Percentiles rank a stretch among this genome's conserved stretches.
Evolutionary conservation across 2,797 vertebrate species (phyloP).

Genomic region (Acipenser oxyrinchus): DNA sequence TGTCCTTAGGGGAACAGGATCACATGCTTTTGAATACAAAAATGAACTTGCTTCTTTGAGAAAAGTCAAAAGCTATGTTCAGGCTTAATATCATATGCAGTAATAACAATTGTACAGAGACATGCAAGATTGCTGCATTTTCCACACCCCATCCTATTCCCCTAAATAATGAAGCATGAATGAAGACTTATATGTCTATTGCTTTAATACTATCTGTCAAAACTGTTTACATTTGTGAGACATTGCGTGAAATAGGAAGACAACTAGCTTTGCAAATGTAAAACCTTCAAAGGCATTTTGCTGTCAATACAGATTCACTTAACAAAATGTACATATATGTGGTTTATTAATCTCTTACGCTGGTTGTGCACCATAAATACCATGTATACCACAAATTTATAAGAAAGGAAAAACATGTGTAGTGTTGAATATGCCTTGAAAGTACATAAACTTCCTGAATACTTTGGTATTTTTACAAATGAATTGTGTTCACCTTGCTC

Average conservation of each 20-base stretch:
- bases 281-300: too few species aligned
- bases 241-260: background rate
- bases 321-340: too few species aligned
- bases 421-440: too few species aligned
- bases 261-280: too few species aligned
- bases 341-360: too few species aligned
- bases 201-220: background rate
- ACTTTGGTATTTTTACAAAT: too few species aligned
- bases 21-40: background rate
- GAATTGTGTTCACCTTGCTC: too few species aligned
- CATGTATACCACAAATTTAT: too few species aligned
- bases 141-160: background rate
- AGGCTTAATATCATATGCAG: background rate
- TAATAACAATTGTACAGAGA: background rate
- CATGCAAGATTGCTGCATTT: background rate
- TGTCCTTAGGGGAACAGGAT: background rate
- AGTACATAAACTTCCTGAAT: too few species aligned
- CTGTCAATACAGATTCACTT: too few species aligned
- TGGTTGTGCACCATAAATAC: too few species aligned
- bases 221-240: background rate
- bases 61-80: background rate
- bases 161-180: slow-evolving; percentile 2
- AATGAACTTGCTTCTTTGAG: background rate
- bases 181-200: background rate
- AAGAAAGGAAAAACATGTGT: too few species aligned